Conservation (phyloP, 2,888 invertebrate genomes). For the Spatulosminthurus flaviceps region DNA sequence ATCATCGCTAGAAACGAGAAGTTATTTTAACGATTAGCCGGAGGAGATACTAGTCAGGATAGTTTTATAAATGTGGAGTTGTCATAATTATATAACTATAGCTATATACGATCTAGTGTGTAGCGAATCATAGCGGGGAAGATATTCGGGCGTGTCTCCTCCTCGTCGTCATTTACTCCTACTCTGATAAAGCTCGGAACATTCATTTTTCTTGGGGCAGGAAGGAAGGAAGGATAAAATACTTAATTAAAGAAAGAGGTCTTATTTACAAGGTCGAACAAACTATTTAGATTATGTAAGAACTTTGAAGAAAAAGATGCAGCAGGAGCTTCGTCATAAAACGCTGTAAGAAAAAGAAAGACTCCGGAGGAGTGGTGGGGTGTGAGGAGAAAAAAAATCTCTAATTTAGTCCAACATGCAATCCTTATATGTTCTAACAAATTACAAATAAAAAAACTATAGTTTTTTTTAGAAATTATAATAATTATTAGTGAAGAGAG, state of each 20-base stretch:
- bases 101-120: too few species aligned
- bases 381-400: too few species aligned
- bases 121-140: too few species aligned
- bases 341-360: not conserved
- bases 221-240: constrained; percentile 19
- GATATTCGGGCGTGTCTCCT: not conserved
- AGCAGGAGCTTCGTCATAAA: too few species aligned
- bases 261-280: not conserved
- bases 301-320: not conserved
- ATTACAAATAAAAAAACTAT: not conserved
- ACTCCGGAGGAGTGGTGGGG: not conserved
- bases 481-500: constrained; percentile 5
- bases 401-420: too few species aligned
- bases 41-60: too few species aligned
- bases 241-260: not conserved
- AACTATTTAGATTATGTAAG: not conserved
- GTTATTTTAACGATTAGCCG: too few species aligned
- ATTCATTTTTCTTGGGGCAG: not conserved
- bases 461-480: constrained; percentile 13
- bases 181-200: not conserved
- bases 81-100: too few species aligned
- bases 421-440: too few species aligned
- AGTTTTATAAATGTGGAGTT: too few species aligned
- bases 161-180: not conserved
- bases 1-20: too few species aligned